These are phyloP conservation scores for Siniperca knerii DNA, from an alignment of 2,113 vertebrate genomes.

Conservation along the genomic window DNA sequence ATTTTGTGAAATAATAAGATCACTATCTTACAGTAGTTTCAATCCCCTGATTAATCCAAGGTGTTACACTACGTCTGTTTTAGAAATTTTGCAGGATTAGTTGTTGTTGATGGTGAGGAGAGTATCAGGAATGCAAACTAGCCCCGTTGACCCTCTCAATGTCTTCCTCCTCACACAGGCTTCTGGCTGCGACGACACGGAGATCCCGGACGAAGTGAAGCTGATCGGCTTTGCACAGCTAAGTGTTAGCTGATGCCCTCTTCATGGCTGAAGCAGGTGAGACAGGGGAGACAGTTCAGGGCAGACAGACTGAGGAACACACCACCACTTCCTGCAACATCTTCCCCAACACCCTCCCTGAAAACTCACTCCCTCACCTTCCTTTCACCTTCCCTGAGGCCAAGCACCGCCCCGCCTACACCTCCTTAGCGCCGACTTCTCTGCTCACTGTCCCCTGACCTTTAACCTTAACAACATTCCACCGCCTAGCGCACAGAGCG, in stretches of 20 bases:
- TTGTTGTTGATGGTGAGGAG: constrained; percentile 6
- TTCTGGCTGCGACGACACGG: constrained; percentile 92
- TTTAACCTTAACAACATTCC: constrained; percentile 74
- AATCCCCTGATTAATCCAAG: constrained; percentile 2
- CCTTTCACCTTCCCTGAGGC: constrained; percentile 37
- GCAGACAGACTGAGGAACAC: constrained; percentile 84
- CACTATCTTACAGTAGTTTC: background rate
- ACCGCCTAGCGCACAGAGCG: constrained; percentile 66
- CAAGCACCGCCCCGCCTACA: constrained; percentile 32
- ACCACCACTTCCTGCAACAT: constrained; percentile 52
- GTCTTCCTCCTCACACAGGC: constrained; percentile 83
- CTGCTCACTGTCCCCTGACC: constrained; percentile 54
- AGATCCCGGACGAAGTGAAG: constrained; percentile 98
- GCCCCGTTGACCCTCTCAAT: background rate
- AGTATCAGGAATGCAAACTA: background rate
- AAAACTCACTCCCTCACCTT: constrained; percentile 69
- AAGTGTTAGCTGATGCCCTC: constrained; percentile 93
- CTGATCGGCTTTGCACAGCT: constrained; percentile 98
- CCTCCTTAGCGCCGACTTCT: constrained; percentile 42
- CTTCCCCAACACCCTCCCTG: constrained; percentile 52
- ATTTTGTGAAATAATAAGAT: constrained; percentile 1
- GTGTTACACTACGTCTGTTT: background rate
- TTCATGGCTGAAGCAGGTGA: constrained; percentile 80
- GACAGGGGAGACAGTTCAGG: constrained; percentile 83
- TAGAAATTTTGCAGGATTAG: constrained; percentile 27